Percentiles rank a stretch among this genome's conserved stretches.
phyloP scores from a whole-genome alignment of 2,113 vertebrate genomes.

The Erythrolamprus reginae region DNA sequence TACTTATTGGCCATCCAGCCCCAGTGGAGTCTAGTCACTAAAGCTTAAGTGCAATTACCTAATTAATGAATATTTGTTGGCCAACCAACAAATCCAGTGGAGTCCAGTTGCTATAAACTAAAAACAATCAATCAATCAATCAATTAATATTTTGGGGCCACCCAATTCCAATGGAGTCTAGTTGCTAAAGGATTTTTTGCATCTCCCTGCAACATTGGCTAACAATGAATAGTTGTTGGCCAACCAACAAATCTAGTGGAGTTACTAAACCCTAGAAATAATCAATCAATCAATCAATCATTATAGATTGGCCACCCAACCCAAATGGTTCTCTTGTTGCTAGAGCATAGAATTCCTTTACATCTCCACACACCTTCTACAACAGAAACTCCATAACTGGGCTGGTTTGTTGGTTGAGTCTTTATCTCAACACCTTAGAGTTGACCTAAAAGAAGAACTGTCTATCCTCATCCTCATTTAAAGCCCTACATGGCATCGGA shows the following conservation, averaged over 20 bases:
- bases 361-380: conserved; percentile 5
- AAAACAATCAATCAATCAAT: no score
- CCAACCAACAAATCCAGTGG: background rate
- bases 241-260: background rate
- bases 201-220: no score
- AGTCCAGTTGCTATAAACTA: background rate
- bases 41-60: background rate
- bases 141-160: background rate
- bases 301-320: background rate
- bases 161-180: background rate
- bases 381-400: conserved; percentile 22
- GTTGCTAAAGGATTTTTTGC: no score
- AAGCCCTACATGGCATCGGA: no score
- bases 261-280: no score
- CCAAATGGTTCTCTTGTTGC: no score
- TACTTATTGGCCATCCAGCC: no score
- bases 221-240: background rate
- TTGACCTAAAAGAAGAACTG: background rate
- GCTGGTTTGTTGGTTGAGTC: background rate
- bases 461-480: background rate
- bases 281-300: background rate
- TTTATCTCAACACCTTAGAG: conserved; percentile 7
- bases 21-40: no score
- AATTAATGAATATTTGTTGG: background rate
- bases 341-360: background rate